These are phyloP conservation scores for Aegithalos caudatus DNA, from an alignment of 2,113 vertebrate species.

Conservation along the genomic window DNA sequence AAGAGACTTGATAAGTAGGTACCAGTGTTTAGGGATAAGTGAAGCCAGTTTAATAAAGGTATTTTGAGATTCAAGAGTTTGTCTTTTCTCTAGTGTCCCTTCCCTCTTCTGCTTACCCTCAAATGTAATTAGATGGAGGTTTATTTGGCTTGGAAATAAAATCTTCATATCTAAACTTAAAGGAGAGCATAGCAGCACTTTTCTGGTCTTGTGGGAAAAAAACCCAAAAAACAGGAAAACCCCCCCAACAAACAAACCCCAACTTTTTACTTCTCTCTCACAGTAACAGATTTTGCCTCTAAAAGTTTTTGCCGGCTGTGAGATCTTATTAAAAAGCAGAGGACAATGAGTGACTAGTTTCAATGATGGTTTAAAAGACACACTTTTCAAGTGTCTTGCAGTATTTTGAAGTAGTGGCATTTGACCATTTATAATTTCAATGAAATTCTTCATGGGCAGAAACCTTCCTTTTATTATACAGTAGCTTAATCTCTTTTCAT, in stretches of 20 bases:
- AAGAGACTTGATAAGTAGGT: constrained; percentile 37
- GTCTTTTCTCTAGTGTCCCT: not conserved
- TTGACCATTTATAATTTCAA: not conserved
- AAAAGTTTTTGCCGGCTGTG: not conserved
- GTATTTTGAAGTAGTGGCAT: not conserved
- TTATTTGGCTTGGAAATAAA: constrained; percentile 48
- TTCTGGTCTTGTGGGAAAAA: not conserved
- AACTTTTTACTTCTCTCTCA: not conserved
- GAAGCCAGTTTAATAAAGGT: constrained; percentile 22
- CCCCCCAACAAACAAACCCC: not conserved
- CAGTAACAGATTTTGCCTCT: constrained; percentile 18
- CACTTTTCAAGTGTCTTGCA: not conserved
- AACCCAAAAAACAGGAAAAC: fast-evolving
- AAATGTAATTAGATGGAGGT: constrained; percentile 13
- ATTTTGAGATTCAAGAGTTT: constrained; percentile 16
- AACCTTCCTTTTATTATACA: not conserved
- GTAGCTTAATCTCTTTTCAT: not conserved
- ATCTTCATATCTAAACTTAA: constrained; percentile 30
- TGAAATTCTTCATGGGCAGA: not conserved
- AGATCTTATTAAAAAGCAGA: not conserved
- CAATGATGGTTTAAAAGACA: constrained; percentile 9
- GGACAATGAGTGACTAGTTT: not conserved
- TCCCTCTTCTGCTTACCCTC: not conserved
- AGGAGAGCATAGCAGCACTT: not conserved
- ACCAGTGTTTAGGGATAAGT: not conserved